These are phyloP conservation scores for Dicycla oo DNA, from an alignment of 2,888 invertebrate genomes.

Conservation along the genomic window DNA sequence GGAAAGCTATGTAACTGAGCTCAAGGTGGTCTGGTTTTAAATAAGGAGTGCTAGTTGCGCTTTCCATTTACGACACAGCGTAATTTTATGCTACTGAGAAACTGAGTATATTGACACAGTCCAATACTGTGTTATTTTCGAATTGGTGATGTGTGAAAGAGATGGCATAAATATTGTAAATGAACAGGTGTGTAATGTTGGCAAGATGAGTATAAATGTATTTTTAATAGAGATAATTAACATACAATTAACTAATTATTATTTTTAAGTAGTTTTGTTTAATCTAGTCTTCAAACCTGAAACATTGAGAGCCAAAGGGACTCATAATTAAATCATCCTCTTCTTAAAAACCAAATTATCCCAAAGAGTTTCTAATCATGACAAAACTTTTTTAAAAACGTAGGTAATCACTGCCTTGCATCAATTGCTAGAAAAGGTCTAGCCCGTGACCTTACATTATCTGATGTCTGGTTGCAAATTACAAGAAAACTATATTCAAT, in stretches of 20 bases:
- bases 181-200: neutral
- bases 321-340: too few relatives aligned
- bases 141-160: constrained; percentile 8
- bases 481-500: constrained; percentile 56
- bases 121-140: constrained; percentile 19
- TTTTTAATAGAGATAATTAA: too few relatives aligned
- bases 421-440: constrained; percentile 54
- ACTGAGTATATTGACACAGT: constrained; percentile 2
- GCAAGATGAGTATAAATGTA: neutral
- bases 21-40: constrained; percentile 16
- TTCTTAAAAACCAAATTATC: neutral
- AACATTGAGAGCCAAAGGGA: neutral
- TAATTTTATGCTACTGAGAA: neutral
- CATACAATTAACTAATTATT: too few relatives aligned
- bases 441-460: constrained; percentile 58
- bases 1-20: neutral
- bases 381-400: neutral
- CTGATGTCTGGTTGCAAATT: constrained; percentile 67
- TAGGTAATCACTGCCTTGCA: neutral
- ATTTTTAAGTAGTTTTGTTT: neutral
- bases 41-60: neutral
- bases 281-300: neutral
- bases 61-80: constrained; percentile 33
- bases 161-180: constrained; percentile 13
- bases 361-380: neutral